Evolutionary conservation across 1,140 invertebrate species (phyloP).

Genomic region (Latrodectus geometricus): DNA sequence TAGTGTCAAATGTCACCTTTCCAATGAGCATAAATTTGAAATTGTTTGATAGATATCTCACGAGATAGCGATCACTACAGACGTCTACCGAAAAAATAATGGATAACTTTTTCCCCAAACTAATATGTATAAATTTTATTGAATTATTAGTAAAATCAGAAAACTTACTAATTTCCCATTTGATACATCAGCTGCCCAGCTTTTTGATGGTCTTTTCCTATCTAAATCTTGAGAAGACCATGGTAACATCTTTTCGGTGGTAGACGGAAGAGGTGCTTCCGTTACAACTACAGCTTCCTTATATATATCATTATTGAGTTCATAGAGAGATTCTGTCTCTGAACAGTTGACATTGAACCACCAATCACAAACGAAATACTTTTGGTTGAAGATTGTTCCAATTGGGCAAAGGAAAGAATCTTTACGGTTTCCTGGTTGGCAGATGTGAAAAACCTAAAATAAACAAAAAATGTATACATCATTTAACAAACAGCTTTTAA

Average conservation of each 20-base stretch:
- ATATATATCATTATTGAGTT: constrained; percentile 69
- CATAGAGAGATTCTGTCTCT: constrained; percentile 73
- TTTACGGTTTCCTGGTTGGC: constrained; percentile 66
- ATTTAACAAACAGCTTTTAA: too few relatives aligned
- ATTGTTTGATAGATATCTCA: too few relatives aligned
- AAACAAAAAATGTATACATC: too few relatives aligned
- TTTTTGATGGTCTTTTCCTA: constrained; percentile 31
- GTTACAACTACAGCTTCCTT: constrained; percentile 60
- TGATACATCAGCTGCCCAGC: neutral
- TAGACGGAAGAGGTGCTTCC: constrained; percentile 9
- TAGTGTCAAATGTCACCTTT: too few relatives aligned
- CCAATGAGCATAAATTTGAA: too few relatives aligned
- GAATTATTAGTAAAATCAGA: too few relatives aligned
- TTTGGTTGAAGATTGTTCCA: constrained; percentile 70
- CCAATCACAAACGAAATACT: constrained; percentile 74
- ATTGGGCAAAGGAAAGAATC: constrained; percentile 70
- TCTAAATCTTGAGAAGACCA: constrained; percentile 40
- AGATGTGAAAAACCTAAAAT: constrained; percentile 69
- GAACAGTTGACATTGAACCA: constrained; percentile 90
- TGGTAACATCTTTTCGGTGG: constrained; percentile 21
- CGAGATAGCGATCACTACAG: too few relatives aligned
- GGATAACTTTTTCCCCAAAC: too few relatives aligned
- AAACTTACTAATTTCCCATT: constrained; percentile 3
- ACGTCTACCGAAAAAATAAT: too few relatives aligned
- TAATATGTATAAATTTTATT: too few relatives aligned